These are phyloP conservation scores for Andrena minutula DNA, from an alignment of 2,888 invertebrate genomes.

Conservation along the genomic window DNA sequence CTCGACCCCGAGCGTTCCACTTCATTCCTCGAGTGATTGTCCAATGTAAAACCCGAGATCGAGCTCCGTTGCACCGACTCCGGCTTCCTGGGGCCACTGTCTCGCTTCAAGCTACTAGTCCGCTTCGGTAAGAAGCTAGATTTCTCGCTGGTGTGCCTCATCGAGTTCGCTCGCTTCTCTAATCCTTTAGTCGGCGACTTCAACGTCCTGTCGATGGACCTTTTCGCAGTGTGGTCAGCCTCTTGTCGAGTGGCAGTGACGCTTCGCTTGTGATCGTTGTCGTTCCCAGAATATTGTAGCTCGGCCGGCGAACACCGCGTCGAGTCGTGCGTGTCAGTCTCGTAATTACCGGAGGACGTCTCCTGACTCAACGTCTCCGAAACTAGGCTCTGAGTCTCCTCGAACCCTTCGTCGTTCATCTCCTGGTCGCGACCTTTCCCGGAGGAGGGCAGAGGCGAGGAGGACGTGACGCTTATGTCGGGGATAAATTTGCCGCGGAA, in stretches of 20 bases:
- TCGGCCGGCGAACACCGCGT: constrained; percentile 83
- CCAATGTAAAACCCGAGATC: constrained; percentile 19
- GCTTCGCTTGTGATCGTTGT: not conserved
- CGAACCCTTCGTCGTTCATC: constrained; percentile 95
- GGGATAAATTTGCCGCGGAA: constrained; percentile 81
- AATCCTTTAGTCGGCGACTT: constrained; percentile 35
- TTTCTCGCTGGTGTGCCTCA: constrained; percentile 67
- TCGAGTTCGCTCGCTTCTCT: constrained; percentile 55
- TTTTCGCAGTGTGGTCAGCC: not conserved
- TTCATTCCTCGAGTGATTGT: constrained; percentile 83
- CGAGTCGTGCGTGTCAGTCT: constrained; percentile 88
- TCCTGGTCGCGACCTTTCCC: constrained; percentile 88
- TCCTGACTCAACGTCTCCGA: constrained; percentile 95
- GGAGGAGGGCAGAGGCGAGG: constrained; percentile 75
- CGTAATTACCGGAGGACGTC: constrained; percentile 90
- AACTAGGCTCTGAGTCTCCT: constrained; percentile 95
- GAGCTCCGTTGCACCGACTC: constrained; percentile 27
- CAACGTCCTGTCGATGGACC: constrained; percentile 8
- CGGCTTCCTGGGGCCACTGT: constrained; percentile 57
- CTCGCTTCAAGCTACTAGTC: constrained; percentile 73
- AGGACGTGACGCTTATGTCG: constrained; percentile 86
- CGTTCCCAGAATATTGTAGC: constrained; percentile 55
- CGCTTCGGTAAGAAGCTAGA: constrained; percentile 81
- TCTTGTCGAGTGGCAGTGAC: not conserved
- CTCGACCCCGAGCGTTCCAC: constrained; percentile 92